Base-by-base conservation (phyloP, 2,888 invertebrate species). In the Drosophila mimetica region DNA sequence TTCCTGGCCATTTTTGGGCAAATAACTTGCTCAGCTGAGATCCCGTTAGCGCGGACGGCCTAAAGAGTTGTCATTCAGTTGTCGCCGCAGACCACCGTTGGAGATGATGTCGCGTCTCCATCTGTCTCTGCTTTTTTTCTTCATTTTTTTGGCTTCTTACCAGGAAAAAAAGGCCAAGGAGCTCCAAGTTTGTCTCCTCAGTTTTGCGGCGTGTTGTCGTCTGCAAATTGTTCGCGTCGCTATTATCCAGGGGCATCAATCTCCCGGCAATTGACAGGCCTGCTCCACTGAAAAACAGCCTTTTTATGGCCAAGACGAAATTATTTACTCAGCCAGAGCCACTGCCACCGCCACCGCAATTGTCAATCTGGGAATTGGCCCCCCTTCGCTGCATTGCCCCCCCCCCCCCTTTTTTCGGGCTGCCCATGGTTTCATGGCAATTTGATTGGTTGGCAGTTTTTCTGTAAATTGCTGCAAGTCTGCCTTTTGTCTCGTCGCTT, bases 221-320 rank as follows among this genome's bases (percentile, higher is more conserved):
- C 82, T 78, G 84, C 87, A 84, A 84, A 84, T 84, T 84, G 84
- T 84, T 86, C 75, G 85, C 86, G 79, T 86, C 85, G 86, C 86
- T 86, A 83, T 83, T 86, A 82, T 83, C 86, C 82, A 86, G 86
- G 82, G 82, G 86, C 86, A 86, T 86, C 85, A 86, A 86, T 81
- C 84, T 86, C 82, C 73, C 34, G 71, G 66, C 77, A 83, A 83
- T 83, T 83, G 86, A 83, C 86, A 84, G 86, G 80, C 78, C 82
- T 44, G 48, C 48, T 39, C 57, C 46, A 63, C 53, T 50, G 48
- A 47, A 44, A 44, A 44, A 28, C 70, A 51, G 74, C 77, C 74
- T 77, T 77, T 85, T 85, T 86, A 82, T 75, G 87, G 87, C 64
- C 80, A 78, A 82, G 76, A 78, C 80, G 66, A 86, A 84, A 84